A percentile compares a stretch with the other conserved stretches of the same genome.
Conservation (phyloP, 2,888 invertebrate species). For the Creontiades dilutus region DNA sequence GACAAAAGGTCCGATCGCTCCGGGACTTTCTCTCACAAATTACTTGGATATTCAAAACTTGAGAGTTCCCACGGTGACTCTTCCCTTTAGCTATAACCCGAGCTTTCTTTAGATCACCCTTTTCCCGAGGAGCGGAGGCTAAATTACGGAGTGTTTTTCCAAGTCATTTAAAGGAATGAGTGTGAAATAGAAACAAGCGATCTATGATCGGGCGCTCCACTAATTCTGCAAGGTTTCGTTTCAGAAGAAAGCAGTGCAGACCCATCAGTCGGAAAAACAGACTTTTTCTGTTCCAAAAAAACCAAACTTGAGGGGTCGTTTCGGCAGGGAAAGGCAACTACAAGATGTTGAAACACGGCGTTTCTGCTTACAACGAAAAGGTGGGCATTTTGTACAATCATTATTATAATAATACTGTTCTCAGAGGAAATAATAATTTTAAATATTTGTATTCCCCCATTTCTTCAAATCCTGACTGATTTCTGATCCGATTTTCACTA, state of each 20-base stretch:
- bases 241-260: background rate
- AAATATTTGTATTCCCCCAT: too few relatives aligned
- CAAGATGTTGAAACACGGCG: too few relatives aligned
- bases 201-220: background rate
- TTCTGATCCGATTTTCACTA: too few relatives aligned
- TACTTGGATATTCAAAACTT: conserved; percentile 62
- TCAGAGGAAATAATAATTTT: too few relatives aligned
- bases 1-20: conserved; percentile 31
- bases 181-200: background rate
- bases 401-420: too few relatives aligned
- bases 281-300: too few relatives aligned
- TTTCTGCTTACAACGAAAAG: too few relatives aligned
- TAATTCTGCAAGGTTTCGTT: background rate
- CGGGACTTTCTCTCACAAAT: conserved; percentile 55
- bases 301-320: too few relatives aligned
- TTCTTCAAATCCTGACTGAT: too few relatives aligned
- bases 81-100: background rate
- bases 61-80: conserved; percentile 38
- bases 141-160: conserved; percentile 4
- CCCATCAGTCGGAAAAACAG: too few relatives aligned
- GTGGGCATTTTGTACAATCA: too few relatives aligned
- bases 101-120: background rate
- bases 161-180: conserved; percentile 31
- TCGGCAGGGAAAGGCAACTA: too few relatives aligned
- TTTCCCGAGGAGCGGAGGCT: background rate